Percentiles rank a stretch among this genome's conserved stretches.
phyloP scores from a whole-genome alignment of 2,113 vertebrate genomes.

The Pachyramphus minor region DNA sequence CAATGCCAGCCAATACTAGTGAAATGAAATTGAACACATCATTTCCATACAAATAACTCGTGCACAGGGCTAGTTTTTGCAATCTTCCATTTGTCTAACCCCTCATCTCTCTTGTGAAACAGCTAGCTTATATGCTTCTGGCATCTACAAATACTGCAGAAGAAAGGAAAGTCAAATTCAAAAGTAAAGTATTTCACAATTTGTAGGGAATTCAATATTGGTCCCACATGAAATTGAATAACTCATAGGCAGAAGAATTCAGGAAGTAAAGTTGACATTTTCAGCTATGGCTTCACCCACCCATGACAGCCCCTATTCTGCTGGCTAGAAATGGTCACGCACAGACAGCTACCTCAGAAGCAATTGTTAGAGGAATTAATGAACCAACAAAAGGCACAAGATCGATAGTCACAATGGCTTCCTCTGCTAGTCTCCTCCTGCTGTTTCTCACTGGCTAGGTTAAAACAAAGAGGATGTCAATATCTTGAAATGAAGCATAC shows the following conservation, averaged over 20 bases:
- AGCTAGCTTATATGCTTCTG: background rate
- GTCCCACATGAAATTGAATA: background rate
- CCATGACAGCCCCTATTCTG: background rate
- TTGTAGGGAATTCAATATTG: background rate
- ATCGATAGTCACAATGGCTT: constrained; percentile 58
- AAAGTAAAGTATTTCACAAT: background rate
- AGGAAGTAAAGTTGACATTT: background rate
- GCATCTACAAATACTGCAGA: background rate
- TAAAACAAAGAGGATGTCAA: constrained; percentile 41
- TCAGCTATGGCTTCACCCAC: background rate
- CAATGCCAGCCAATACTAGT: background rate
- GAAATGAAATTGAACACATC: background rate
- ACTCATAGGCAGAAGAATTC: background rate
- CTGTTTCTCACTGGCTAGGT: constrained; percentile 7
- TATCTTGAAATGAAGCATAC: background rate
- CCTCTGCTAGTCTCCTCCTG: background rate
- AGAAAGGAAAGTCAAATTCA: background rate
- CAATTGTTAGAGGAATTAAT: constrained; percentile 54
- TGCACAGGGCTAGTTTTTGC: background rate
- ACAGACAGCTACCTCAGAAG: constrained; percentile 6
- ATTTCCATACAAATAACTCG: background rate
- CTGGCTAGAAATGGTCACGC: background rate
- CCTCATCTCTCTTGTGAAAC: background rate
- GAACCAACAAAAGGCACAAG: constrained; percentile 24
- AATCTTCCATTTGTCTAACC: background rate